These are phyloP conservation scores for Rhinella marina DNA, from an alignment of 2,797 vertebrate genomes.

Conservation along the genomic window DNA sequence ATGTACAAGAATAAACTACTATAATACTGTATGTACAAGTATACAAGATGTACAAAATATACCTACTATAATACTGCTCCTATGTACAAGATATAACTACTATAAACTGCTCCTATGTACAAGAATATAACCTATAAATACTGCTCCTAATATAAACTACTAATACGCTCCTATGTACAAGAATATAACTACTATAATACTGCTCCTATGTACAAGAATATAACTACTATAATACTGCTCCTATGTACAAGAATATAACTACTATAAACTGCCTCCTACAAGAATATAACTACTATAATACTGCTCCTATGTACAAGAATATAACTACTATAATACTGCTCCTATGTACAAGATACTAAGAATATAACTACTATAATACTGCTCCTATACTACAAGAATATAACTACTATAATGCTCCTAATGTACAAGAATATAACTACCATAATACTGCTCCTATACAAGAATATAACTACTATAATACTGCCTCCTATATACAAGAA, in stretches of 20 bases:
- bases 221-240: not conserved
- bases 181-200: constrained; percentile 17
- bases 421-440: not conserved
- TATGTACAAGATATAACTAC: constrained; percentile 3
- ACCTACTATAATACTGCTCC: constrained; percentile 11
- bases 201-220: not conserved
- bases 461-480: not conserved
- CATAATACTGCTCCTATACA: not conserved
- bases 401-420: not conserved
- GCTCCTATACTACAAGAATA: not conserved
- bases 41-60: no score
- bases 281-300: not conserved
- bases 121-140: constrained; percentile 15
- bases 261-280: not conserved
- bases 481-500: not conserved
- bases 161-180: not conserved
- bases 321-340: not conserved
- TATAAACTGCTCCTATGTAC: constrained; percentile 5
- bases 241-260: not conserved
- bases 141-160: no score
- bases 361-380: not conserved
- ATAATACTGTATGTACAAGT: constrained; percentile 15
- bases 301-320: not conserved
- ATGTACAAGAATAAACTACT: constrained; percentile 9
- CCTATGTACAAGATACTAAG: not conserved